Evolutionary conservation across 2,113 vertebrate species (phyloP), one percentile per base, ranked within the genome.

Genomic region (Indri indri): DNA sequence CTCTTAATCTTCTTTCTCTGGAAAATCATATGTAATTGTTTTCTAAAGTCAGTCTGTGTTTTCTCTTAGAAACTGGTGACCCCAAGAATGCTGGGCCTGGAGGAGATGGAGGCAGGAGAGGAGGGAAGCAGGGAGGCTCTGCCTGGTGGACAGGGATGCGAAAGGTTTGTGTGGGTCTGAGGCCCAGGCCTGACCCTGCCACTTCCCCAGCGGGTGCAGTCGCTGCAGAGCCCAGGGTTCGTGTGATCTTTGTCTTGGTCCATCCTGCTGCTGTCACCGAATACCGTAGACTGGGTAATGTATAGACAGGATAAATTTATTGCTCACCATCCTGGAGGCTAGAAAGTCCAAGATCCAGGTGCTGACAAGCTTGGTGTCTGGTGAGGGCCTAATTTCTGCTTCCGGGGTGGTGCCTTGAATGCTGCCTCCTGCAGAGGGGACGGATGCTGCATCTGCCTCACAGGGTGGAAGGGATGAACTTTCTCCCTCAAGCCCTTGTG

Each of bases 61-160:
- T 71, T 68, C 42, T 61, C 30, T 70, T 79, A 95, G 92, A 97
- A 68, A 50, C 86, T 73, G 37, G 30, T 70, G 85, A 95, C 37
- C 37, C 87, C n/a, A 97, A 97, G 52, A 93, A 70, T 23, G n/a
- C 70, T 23, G 92, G 77, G 40, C 42, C 92, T 40, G 70, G 65
- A 87, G 81, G 76, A 45, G 77, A 74, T 25, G 37, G 96, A 50
- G 42, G 91, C 70, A 77, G 88, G 82, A 92, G 77, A 92, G 63
- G 97, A 73, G 65, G 92, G 17, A 97, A 93, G n/a, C 83, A 22
- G 34, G 94, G 96, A 42, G 94, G 89, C 30, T 57, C 90, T 14
- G 30, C 71, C 6, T 98, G 98, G 97, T 98, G 96, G 98, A 94
- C 52, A 13, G 82, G 63, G 54, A 40, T 98, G 8, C 97, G 95